Evolutionary conservation across 2,113 vertebrate genomes (phyloP), one percentile per base, ranked within the genome.

Genomic region (Ia io): DNA sequence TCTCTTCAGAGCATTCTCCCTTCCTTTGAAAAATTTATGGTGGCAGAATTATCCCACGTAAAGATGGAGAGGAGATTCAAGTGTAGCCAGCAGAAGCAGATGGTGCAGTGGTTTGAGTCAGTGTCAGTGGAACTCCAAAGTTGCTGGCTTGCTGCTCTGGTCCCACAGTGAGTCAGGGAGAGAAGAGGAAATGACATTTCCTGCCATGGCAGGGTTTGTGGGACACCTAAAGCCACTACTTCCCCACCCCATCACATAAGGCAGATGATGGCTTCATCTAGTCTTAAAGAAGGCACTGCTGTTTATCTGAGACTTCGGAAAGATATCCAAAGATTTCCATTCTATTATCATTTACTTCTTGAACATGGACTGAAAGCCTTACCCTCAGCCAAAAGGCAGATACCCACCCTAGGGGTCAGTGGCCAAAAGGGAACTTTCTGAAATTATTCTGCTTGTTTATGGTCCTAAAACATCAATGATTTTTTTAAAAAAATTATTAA

Each of bases 141-240:
- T 32, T 7, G 4, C 12, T 5, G 37, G 28, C 37, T 14, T 47
- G 30, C 67, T 32, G 40, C 51, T 44, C 49, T 37, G 30, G 51
- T 37, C 44, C 47, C 23, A 9, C 30, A 7, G 6, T 1, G 0
- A 0, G 4, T 37, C 51, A 10, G n/a, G 42, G 37, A 56, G 30
- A 88, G 35, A 35, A 82, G 14, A 23, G 0, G 83, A 56, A 3
- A 30, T 23, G 30, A 35, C 65, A 14, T 42, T 2, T 17, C 17
- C 8, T 40, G 3, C 28, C 42, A 1, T 9, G 3, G 20, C 17
- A 10, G 44, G 3, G 12, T 4, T 16, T 23, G 25, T 8, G 32
- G 73, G 42, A 20, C 1, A 3, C 23, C 2, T 12, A 44, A 84
- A 32, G 51, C 42, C 22, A 2, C 67, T 25, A 4, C 44, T 30